Evolutionary conservation across 2,888 invertebrate species (phyloP), one percentile per base, ranked within the genome.

Genomic region (Incurvaria masculella): DNA sequence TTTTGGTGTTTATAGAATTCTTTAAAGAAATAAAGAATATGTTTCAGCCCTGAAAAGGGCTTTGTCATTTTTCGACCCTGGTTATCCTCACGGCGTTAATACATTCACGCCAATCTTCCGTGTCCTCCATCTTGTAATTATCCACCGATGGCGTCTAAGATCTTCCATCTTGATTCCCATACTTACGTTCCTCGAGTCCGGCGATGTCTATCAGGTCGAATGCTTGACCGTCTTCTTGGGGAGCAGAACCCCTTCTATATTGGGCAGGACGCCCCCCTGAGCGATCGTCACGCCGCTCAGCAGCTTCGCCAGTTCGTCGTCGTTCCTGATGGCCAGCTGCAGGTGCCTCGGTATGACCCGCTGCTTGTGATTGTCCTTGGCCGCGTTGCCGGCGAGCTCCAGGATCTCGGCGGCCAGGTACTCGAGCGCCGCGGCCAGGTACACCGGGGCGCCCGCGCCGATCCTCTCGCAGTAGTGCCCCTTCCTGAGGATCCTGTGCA

Each of bases 371-470:
- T 87, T 87, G 48, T 87, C 84, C 38, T 70, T 63, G 0, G 85
- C 85, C 0, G 83, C 85, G 51, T 85, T 82, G 1, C 82, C 76
- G 0, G 85, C 82, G 58, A 86, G 68, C 56, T 86, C 85, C 49
- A 86, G 58, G 17, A 86, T 82, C 70, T 89, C 88, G 17, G 88
- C 87, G 0, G 86, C 81, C 20, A 86, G 60, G 55, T 86, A 86
- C 56, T 86, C 86, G 58, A 86, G 61, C 0, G 82, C 83, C 5
- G 82, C 82, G 0, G 81, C 78, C 1, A 83, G 56, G 55, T 78
- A 83, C 2, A 83, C 70, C 0, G 82, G 70, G 0, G 83, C 81
- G 0, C 80, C 80, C 2, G 53, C 68, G 0, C 82, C 82, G 1
- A 83, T 71, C 21, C 83, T 64, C 23, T 81, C 81, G 0, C 84